Evolutionary conservation across 2,113 vertebrate genomes (phyloP).

Genomic region (Guaruba guarouba): DNA sequence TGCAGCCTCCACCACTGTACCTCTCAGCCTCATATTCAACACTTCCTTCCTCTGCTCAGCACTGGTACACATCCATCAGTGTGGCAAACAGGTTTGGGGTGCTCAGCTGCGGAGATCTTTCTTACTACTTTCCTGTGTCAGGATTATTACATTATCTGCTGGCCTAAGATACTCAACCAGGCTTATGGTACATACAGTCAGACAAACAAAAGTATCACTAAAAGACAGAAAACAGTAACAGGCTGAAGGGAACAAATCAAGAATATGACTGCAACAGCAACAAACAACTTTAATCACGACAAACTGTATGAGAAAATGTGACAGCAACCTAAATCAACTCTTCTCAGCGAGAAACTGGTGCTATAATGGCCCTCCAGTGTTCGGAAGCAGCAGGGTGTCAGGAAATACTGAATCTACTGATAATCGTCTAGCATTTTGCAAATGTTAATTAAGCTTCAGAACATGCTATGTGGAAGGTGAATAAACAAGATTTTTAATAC

Average conservation of each 20-base stretch:
- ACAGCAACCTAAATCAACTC: background rate
- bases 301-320: background rate
- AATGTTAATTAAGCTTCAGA: background rate
- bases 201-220: background rate
- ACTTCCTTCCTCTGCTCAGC: background rate
- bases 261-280: background rate
- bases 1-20: background rate
- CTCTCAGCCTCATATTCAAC: background rate
- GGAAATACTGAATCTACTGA: background rate
- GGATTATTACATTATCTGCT: background rate
- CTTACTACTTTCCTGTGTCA: background rate
- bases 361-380: background rate
- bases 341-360: background rate
- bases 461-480: background rate
- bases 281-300: background rate
- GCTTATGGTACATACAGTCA: fast-evolving
- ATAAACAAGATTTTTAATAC: background rate
- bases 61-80: background rate
- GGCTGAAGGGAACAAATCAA: background rate
- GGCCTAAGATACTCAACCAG: background rate
- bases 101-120: background rate
- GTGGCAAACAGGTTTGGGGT: background rate
- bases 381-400: background rate
- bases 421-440: background rate
- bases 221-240: background rate